Evolutionary conservation across 64 coral and sea anemone genomes (phyloP), one percentile per base, ranked within the genome.

Genomic region (Montipora capricornis): DNA sequence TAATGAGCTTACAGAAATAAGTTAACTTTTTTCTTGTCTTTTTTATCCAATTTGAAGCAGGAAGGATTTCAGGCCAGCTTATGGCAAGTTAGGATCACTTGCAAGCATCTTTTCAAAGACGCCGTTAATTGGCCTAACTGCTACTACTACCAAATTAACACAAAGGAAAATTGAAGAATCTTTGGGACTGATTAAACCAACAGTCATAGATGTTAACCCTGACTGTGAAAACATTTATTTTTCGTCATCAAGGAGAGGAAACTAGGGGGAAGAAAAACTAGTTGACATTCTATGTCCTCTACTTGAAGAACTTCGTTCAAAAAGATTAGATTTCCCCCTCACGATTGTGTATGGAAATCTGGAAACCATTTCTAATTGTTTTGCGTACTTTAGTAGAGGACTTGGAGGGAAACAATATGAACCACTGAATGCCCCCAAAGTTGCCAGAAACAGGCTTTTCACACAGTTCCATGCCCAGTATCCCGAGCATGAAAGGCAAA

Each of bases 381-480:
- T 62, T 60, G 6, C 50, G 8, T 90, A 90, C 48, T 90, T 90
- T 81, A 90, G 60, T 73, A 59, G 46, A 19, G 44, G 22, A 51
- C 53, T 90, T 44, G 60, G 60, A 64, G 60, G 0, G 60, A 6
- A 52, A 2, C 77, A 90, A 70, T 90, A 90, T 81, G 76, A 81
- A 20, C 89, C 89, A 64, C 19, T 47, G 14, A 64, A 78, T 68
- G 29, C 89, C 68, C 14, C 26, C 17, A 22, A 77, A 47, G 6
- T 64, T 15, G 74, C 89, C 6, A 80, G 52, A 47, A 90, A 90
- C 77, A 80, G 89, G 64, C 74, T 90, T 7, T 90, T 90, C 44
- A 90, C 76, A 70, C 89, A 90, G 58, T 90, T 64, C 48, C 89
- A 90, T 81, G 89, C 89, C 13, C 89, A 90, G 37, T 81, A 90